Percentiles rank a stretch among this genome's conserved stretches.
These are phyloP conservation scores for Himalopsyche anomala DNA, from an alignment of 2,888 invertebrate species.

Conservation along the genomic window DNA sequence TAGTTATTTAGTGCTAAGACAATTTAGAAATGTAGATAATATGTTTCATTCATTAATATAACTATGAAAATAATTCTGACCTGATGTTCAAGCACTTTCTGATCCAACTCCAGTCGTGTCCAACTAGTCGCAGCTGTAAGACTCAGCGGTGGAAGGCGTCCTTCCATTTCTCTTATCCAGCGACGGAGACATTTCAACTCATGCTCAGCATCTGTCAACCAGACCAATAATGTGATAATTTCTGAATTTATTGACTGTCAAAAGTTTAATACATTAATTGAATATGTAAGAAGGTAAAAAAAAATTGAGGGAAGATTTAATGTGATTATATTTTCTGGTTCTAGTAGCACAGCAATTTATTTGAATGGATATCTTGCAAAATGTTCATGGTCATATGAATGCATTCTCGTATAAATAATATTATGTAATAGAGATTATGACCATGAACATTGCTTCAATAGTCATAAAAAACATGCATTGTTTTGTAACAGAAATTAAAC, in stretches of 20 bases:
- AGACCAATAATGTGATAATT: neutral
- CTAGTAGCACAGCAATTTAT: no score
- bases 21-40: neutral
- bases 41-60: neutral
- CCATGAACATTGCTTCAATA: no score
- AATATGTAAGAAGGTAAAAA: no score
- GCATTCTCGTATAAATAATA: no score
- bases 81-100: constrained; percentile 89
- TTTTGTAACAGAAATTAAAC: no score
- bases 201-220: constrained; percentile 82
- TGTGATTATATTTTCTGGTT: no score
- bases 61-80: constrained; percentile 75
- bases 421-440: no score
- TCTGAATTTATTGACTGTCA: neutral
- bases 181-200: constrained; percentile 87
- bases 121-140: constrained; percentile 84
- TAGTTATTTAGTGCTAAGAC: neutral
- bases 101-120: constrained; percentile 84
- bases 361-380: no score
- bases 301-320: no score
- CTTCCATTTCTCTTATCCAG: constrained; percentile 93
- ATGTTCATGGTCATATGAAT: no score
- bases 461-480: no score
- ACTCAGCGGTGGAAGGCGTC: constrained; percentile 84
- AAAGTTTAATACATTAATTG: no score